Conservation (phyloP, 2,888 invertebrate genomes). For the Leptinotarsa juncta region DNA sequence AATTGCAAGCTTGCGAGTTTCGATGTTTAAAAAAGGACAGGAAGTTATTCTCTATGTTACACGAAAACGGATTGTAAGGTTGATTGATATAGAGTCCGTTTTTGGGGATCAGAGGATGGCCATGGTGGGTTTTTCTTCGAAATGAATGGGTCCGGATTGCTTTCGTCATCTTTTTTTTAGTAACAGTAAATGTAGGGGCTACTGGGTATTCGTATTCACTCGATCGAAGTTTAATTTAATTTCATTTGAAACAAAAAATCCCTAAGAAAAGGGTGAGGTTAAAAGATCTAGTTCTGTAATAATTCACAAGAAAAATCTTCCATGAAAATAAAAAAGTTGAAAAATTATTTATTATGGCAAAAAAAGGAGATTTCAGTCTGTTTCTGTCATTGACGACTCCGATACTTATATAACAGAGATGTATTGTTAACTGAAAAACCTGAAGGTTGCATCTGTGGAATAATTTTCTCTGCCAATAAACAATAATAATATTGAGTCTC, state of each 20-base stretch:
- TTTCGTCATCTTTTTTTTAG: conserved; percentile 31
- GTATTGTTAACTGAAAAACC: too few species aligned
- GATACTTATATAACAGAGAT: too few species aligned
- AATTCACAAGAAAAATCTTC: too few species aligned
- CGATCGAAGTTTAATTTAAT: neutral
- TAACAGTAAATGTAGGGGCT: conserved; percentile 31
- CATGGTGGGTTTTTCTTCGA: neutral
- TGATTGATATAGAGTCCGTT: neutral
- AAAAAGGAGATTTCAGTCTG: too few species aligned
- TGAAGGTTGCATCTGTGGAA: too few species aligned
- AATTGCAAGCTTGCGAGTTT: conserved; percentile 51
- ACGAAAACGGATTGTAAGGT: neutral
- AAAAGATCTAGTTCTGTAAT: too few species aligned
- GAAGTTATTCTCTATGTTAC: neutral
- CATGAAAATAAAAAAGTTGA: too few species aligned
- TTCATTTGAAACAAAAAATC: neutral
- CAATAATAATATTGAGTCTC: too few species aligned
- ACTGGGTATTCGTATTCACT: conserved; percentile 20
- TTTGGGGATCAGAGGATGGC: neutral
- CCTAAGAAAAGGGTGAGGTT: too few species aligned
- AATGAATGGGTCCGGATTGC: neutral
- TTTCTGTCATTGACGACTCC: too few species aligned
- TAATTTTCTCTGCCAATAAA: too few species aligned
- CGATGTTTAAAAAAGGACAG: conserved; percentile 25
- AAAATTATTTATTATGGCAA: too few species aligned